Conservation (phyloP, 2,113 vertebrate species). For the Lepus timidus region DNA sequence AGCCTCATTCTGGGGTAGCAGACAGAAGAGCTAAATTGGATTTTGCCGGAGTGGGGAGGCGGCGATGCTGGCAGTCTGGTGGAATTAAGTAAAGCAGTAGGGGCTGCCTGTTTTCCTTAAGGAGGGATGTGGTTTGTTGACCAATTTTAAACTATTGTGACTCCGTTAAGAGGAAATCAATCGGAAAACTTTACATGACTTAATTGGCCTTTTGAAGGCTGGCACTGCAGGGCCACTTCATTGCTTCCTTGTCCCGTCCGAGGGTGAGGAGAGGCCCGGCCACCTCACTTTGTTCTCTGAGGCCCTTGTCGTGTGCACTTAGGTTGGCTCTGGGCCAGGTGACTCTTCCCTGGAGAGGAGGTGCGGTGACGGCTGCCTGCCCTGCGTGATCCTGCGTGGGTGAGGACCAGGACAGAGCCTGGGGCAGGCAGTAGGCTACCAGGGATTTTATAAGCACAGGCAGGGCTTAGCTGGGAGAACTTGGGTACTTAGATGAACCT, state of each 20-base stretch:
- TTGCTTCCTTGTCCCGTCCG: conserved; percentile 28
- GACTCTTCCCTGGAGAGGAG: not conserved
- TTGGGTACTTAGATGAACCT: not conserved
- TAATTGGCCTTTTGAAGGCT: not conserved
- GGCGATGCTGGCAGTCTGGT: conserved; percentile 22
- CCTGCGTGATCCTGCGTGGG: not conserved
- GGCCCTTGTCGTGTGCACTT: not conserved
- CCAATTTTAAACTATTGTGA: conserved; percentile 60
- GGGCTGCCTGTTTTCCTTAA: conserved; percentile 20
- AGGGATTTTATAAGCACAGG: not conserved
- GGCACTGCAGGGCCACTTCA: not conserved
- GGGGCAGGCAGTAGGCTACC: not conserved
- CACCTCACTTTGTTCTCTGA: not conserved
- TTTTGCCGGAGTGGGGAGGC: conserved; percentile 33
- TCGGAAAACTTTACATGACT: conserved; percentile 46
- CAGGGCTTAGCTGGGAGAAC: not conserved
- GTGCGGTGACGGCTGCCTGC: not conserved
- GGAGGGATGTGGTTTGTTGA: not conserved
- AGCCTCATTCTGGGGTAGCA: not conserved
- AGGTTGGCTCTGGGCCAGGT: not conserved
- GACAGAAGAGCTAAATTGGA: conserved; percentile 23
- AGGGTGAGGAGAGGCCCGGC: not conserved
- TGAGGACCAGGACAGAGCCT: not conserved
- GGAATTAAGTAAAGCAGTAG: conserved; percentile 68
- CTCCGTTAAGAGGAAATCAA: conserved; percentile 69